Conservation (phyloP, 2,888 invertebrate species). For the Formica aserva region DNA sequence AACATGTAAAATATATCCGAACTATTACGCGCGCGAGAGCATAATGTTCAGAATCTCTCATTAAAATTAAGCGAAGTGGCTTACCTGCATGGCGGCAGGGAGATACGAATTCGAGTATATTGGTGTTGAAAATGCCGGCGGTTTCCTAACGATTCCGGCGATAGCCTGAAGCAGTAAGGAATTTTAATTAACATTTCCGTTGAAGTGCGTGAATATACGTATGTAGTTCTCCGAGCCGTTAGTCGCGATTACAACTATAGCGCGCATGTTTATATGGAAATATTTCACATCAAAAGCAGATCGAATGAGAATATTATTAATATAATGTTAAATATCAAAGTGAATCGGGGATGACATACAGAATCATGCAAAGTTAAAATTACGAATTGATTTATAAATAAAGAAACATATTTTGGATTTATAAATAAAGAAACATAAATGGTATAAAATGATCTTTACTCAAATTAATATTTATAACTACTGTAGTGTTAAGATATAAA, state of each 20-base stretch:
- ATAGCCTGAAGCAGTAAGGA: constrained; percentile 68
- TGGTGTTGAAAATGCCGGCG: constrained; percentile 83
- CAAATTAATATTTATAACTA: neutral
- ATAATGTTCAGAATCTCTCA: neutral
- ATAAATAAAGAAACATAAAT: neutral
- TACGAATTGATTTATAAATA: neutral
- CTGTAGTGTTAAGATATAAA: neutral
- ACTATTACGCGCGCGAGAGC: neutral
- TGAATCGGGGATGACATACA: neutral
- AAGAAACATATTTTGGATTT: neutral
- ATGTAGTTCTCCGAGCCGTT: constrained; percentile 19
- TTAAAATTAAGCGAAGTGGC: constrained; percentile 28
- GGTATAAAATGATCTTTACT: neutral
- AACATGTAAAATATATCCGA: neutral
- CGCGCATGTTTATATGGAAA: constrained; percentile 1
- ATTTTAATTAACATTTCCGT: constrained; percentile 57
- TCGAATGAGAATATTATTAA: neutral
- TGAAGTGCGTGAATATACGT: neutral
- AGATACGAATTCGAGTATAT: constrained; percentile 88
- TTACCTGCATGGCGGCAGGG: constrained; percentile 90
- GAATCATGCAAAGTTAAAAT: constrained; percentile 8
- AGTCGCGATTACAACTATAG: constrained; percentile 17
- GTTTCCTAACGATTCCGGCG: constrained; percentile 75
- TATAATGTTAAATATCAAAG: neutral
- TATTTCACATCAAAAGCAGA: constrained; percentile 4